Evolutionary conservation across 2,888 invertebrate genomes (phyloP), one percentile per base, ranked within the genome.

Genomic region (Standfussiana lucernea): DNA sequence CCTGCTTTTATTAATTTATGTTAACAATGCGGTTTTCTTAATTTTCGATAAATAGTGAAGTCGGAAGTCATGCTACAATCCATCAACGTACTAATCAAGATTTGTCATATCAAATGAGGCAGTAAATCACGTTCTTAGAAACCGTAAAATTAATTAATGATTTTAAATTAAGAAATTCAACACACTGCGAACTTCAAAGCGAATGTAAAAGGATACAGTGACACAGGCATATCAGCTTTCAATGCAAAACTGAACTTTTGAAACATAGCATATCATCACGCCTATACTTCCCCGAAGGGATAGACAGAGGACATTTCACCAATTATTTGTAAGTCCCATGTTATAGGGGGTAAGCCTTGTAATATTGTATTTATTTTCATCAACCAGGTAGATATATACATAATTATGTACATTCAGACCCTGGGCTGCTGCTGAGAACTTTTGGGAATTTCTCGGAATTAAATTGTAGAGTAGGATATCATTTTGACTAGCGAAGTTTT

Each of bases 171-270:
- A 70, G 69, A 79, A 68, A 73, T 50, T 32, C 37, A 78, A 80
- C 50, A 75, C 66, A 64, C 72, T 76, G 88, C 84, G 28, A 85
- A 88, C 77, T 87, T 88, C 88, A 88, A 87, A 88, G 88, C 40
- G 47, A 81, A 76, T 77, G 72, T 67, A 15, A 72, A 76, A 72
- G 64, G 79, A 81, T 87, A 28, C 67, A 2, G 66, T 87, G 59
- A 76, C 88, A 83, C 77, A 86, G 66, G 35, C 65, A 28, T 88
- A 83, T 88, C 71, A 35, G 13, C 1, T 87, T 83, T 77, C 87
- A 62, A 18, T 68, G 28, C 77, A 35, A 77, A 70, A 42, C 35
- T 35, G 1, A 71, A 56, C 24, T 62, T 50, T 66, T n/a, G 1
- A 59, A 32, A 32, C 21, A 32, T 32, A 18, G 10, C 24, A 24